Conservation (phyloP, 2,888 invertebrate genomes). For the Steinernema hermaphroditum region DNA sequence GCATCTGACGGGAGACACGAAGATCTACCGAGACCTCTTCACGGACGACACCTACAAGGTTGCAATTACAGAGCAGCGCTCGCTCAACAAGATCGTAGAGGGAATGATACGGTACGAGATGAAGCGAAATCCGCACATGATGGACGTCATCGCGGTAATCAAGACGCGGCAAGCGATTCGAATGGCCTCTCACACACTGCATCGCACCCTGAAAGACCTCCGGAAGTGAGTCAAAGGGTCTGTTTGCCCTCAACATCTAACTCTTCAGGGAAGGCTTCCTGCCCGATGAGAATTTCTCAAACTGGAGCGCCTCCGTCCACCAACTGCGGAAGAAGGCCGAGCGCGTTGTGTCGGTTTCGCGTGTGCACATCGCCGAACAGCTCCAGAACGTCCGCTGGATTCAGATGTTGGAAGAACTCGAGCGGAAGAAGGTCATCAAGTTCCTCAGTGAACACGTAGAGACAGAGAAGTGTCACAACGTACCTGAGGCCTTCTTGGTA, state of each 20-base stretch:
- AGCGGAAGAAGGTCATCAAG: neutral
- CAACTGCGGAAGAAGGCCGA: neutral
- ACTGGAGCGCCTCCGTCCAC: neutral
- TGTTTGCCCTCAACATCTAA: neutral
- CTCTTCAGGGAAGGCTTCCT: slow-evolving; percentile 2
- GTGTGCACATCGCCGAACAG: neutral
- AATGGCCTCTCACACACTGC: slow-evolving; percentile 38
- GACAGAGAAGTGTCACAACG: neutral
- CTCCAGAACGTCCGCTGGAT: slow-evolving; percentile 4
- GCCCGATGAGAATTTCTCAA: neutral
- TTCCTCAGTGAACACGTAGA: neutral
- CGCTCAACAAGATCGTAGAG: slow-evolving; percentile 30
- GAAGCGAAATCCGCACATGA: slow-evolving; percentile 9
- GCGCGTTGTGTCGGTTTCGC: neutral
- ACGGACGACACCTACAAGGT: slow-evolving; percentile 31
- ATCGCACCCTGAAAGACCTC: slow-evolving; percentile 35
- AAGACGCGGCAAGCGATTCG: slow-evolving; percentile 41
- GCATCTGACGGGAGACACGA: slow-evolving; percentile 33
- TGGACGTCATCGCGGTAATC: slow-evolving; percentile 37
- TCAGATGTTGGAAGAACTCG: neutral
- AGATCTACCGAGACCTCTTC: slow-evolving; percentile 38
- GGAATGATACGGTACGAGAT: slow-evolving; percentile 31
- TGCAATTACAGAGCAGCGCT: slow-evolving; percentile 26
- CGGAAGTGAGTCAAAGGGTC: slow-evolving; percentile 28
- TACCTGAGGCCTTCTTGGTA: neutral